A percentile compares a stretch with the other conserved stretches of the same genome.
phyloP scores from a whole-genome alignment of 2,113 vertebrate genomes.

The Neotragus pygmaeus region DNA sequence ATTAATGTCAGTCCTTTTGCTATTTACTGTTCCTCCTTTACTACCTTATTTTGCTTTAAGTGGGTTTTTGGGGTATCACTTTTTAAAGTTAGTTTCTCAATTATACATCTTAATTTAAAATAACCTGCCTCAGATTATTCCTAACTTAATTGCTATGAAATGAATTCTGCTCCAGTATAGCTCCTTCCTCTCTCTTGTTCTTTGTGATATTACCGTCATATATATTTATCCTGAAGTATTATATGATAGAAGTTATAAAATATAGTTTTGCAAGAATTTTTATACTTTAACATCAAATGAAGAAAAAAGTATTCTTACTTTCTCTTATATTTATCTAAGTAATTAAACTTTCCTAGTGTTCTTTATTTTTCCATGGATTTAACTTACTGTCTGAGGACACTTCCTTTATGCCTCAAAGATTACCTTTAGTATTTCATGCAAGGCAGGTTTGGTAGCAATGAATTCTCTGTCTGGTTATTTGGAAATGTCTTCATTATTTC shows the following conservation, averaged over 20 bases:
- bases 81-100: background rate
- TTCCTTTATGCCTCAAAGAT: background rate
- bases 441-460: background rate
- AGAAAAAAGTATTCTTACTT: background rate
- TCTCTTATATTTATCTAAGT: background rate
- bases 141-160: background rate
- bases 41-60: background rate
- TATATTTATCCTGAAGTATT: background rate
- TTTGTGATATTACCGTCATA: background rate
- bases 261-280: background rate
- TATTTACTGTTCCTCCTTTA: background rate
- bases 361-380: background rate
- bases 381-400: background rate
- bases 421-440: background rate
- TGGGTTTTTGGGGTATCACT: background rate
- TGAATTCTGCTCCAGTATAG: background rate
- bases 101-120: background rate
- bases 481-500: background rate
- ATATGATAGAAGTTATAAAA: background rate
- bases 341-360: background rate
- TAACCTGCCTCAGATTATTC: background rate
- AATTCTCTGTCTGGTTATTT: background rate
- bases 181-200: background rate
- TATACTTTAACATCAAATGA: background rate
- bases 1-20: background rate